A percentile compares a stretch with the other conserved stretches of the same genome.
Evolutionary conservation across 2,888 invertebrate species (phyloP).

Genomic region (Caenorhabditis sp.): DNA sequence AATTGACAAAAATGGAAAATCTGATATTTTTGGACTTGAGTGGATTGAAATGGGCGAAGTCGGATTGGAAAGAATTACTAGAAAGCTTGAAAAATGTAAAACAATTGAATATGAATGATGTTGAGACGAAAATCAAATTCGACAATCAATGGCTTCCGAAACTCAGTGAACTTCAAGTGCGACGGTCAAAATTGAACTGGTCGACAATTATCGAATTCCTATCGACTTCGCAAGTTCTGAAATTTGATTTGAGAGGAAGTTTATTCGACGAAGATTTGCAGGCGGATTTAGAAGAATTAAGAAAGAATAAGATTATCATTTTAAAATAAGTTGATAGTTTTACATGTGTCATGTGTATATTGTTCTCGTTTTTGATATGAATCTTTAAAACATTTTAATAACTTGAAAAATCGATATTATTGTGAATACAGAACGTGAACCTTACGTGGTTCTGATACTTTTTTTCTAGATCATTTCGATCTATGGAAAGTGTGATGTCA

Average conservation of each 20-base stretch:
- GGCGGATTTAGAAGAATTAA: too few species aligned
- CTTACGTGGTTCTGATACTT: too few species aligned
- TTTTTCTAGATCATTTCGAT: too few species aligned
- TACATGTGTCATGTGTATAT: too few species aligned
- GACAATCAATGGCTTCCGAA: constrained; percentile 20
- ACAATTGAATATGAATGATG: constrained; percentile 13
- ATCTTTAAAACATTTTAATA: too few species aligned
- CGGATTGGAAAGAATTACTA: constrained; percentile 9
- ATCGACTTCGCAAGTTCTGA: neutral
- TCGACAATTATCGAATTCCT: constrained; percentile 13
- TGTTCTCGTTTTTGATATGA: too few species aligned
- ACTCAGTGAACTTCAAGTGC: constrained; percentile 7
- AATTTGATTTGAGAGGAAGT: constrained; percentile 14
- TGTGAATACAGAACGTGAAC: too few species aligned
- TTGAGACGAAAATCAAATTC: constrained; percentile 6
- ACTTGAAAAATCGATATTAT: too few species aligned
- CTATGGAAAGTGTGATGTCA: too few species aligned
- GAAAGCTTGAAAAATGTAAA: constrained; percentile 13
- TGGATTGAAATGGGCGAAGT: constrained; percentile 12
- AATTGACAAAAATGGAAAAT: constrained; percentile 7
- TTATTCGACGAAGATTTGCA: too few species aligned
- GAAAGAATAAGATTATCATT: too few species aligned
- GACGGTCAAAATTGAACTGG: constrained; percentile 12
- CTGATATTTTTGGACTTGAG: constrained; percentile 18
- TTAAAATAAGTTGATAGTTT: too few species aligned